Conservation (phyloP, 1,140 invertebrate species). For the Drosophila parabipectinata region DNA sequence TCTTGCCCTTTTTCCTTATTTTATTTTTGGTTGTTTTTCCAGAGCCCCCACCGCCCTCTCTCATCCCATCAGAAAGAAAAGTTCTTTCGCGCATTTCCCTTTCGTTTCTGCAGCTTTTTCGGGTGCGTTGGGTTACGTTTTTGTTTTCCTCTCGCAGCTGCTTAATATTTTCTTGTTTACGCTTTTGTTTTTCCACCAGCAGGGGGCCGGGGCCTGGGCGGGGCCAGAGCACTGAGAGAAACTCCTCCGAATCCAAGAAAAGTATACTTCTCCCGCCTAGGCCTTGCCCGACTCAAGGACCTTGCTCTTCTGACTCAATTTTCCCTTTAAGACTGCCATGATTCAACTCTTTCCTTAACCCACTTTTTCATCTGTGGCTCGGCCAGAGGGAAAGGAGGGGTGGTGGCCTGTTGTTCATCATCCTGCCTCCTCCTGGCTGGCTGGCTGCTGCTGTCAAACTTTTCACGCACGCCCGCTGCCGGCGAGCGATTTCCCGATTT, state of each 20-base stretch:
- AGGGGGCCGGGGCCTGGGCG: neutral
- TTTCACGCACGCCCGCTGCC: slow-evolving; percentile 77
- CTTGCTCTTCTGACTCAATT: neutral
- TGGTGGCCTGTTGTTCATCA: slow-evolving; percentile 66
- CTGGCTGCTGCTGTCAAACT: slow-evolving; percentile 51
- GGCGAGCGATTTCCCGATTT: slow-evolving; percentile 70
- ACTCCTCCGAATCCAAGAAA: neutral
- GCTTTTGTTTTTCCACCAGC: slow-evolving; percentile 43
- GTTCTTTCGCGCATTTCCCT: slow-evolving; percentile 40
- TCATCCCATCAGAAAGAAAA: slow-evolving; percentile 15
- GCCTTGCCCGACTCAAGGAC: too few relatives aligned
- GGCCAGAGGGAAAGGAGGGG: neutral
- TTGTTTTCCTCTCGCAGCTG: slow-evolving; percentile 57
- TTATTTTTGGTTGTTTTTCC: slow-evolving; percentile 47
- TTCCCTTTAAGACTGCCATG: neutral
- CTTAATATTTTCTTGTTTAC: slow-evolving; percentile 82
- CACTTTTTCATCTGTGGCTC: neutral
- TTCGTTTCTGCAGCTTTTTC: slow-evolving; percentile 18
- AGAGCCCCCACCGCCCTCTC: neutral
- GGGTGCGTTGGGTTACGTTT: slow-evolving; percentile 39
- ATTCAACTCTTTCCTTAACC: neutral
- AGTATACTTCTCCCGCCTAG: too few relatives aligned
- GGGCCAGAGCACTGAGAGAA: slow-evolving; percentile 8
- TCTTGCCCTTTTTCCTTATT: slow-evolving; percentile 42
- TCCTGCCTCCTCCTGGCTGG: slow-evolving; percentile 11